These are phyloP conservation scores for Leiothrix lutea DNA, from an alignment of 2,113 vertebrate genomes.

Conservation along the genomic window DNA sequence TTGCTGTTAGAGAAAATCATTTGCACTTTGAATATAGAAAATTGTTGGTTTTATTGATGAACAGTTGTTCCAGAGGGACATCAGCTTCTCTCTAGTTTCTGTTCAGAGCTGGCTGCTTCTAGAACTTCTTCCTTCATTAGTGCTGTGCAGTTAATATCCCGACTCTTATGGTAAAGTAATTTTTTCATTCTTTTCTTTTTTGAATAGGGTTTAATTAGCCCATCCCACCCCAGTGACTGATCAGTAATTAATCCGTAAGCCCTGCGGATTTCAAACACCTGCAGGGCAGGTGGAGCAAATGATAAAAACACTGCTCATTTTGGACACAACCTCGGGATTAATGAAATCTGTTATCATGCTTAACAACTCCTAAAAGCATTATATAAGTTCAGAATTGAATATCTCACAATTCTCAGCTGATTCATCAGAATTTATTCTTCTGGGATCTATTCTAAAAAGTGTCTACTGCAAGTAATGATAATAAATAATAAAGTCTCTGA, in stretches of 20 bases:
- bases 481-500: neutral
- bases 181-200: neutral
- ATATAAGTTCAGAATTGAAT: neutral
- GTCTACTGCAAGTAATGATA: neutral
- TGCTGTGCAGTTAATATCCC: neutral
- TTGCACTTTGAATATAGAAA: neutral
- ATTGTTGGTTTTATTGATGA: neutral
- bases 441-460: neutral
- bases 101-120: neutral
- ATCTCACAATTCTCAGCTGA: neutral
- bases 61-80: neutral
- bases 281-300: slow-evolving; percentile 4
- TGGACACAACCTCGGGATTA: neutral
- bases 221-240: neutral
- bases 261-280: slow-evolving; percentile 17
- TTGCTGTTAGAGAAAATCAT: neutral
- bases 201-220: slow-evolving; percentile 1
- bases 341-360: neutral
- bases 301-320: neutral
- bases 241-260: slow-evolving; percentile 19
- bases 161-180: neutral
- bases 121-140: neutral
- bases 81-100: neutral
- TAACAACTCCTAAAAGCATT: neutral
- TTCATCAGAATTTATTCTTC: neutral